A percentile compares a stretch with the other conserved stretches of the same genome.
phyloP scores from a whole-genome alignment of 2,113 vertebrate genomes.

The Phylloscopus whistleri region DNA sequence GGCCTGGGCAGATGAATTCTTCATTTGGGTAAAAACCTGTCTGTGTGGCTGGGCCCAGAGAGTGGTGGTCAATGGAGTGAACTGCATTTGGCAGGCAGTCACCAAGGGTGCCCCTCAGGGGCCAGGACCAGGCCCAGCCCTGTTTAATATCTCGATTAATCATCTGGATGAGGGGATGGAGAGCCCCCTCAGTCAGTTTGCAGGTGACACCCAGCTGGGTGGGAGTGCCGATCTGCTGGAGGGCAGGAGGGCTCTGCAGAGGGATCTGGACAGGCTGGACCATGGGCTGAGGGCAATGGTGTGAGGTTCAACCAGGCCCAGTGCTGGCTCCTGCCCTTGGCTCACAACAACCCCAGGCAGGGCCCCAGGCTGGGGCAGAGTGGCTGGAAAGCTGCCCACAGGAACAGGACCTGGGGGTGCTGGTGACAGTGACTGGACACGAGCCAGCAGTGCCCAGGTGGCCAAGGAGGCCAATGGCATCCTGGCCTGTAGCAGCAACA shows the following conservation, averaged over 20 bases:
- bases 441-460: no score
- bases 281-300: neutral
- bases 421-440: no score
- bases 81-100: neutral
- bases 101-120: no score
- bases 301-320: neutral
- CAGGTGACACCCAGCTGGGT: accelerated
- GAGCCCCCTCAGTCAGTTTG: accelerated
- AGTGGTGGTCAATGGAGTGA: neutral
- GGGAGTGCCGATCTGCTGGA: neutral
- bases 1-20: neutral
- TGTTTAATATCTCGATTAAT: neutral
- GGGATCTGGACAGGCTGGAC: neutral
- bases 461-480: no score
- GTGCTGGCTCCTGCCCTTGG: no score
- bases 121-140: neutral
- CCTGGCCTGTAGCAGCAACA: no score
- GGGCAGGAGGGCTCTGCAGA: neutral
- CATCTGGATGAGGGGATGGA: neutral
- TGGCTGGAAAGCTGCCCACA: no score
- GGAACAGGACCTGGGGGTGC: no score
- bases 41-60: accelerated
- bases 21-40: neutral
- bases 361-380: no score
- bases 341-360: no score